Evolutionary conservation across 2,113 vertebrate species (phyloP).

Genomic region (Platichthys stellatus): DNA sequence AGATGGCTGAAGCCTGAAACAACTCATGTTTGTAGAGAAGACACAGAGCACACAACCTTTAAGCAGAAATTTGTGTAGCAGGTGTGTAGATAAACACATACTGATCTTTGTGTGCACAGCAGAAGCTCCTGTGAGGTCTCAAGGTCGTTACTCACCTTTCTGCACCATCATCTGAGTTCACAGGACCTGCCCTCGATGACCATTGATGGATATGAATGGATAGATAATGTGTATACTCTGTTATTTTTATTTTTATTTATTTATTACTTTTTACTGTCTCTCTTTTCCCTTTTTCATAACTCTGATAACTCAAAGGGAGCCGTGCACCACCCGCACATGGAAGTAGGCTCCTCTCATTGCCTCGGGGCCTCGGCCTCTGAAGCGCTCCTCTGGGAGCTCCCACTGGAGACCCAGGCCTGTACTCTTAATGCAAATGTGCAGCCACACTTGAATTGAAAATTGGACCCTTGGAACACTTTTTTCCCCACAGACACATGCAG

Average conservation of each 20-base stretch:
- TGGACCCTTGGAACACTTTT: constrained; percentile 34
- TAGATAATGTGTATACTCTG: constrained; percentile 32
- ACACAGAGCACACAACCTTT: too few species aligned
- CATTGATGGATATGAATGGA: not conserved
- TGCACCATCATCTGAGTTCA: too few species aligned
- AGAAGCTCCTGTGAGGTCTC: too few species aligned
- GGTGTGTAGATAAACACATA: too few species aligned
- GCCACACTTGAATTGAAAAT: constrained; percentile 59
- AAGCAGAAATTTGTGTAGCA: too few species aligned
- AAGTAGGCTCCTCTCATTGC: constrained; percentile 53
- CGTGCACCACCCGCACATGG: constrained; percentile 58
- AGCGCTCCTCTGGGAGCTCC: constrained; percentile 78
- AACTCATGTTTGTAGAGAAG: too few species aligned
- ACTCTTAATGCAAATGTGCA: constrained; percentile 73
- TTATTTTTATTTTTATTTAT: constrained; percentile 15
- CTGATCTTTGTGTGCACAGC: too few species aligned
- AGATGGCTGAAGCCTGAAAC: too few species aligned
- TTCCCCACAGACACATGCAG: constrained; percentile 20
- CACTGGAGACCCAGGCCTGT: constrained; percentile 39
- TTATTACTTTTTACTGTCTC: not conserved
- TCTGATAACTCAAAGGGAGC: constrained; percentile 51
- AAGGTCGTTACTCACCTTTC: too few species aligned
- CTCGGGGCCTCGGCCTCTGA: constrained; percentile 68
- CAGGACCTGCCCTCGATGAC: too few species aligned
- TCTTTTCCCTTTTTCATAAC: not conserved